phyloP scores from a whole-genome alignment of 2,113 vertebrate species.

The Oreotrochilus melanogaster region DNA sequence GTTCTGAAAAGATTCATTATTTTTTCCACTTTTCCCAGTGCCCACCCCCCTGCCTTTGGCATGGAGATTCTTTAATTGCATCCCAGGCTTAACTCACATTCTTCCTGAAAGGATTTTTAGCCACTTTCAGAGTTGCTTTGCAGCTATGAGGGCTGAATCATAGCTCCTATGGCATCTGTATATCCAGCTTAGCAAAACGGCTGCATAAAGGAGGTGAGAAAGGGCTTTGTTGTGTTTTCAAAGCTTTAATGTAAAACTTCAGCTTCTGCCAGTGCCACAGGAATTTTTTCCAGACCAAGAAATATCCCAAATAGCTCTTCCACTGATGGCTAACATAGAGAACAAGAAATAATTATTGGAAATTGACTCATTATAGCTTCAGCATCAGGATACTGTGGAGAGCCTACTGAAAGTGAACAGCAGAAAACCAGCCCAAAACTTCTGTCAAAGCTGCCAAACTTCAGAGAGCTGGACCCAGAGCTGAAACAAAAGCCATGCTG shows the following conservation, averaged over 20 bases:
- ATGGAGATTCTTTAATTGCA: neutral
- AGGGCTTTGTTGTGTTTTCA: conserved; percentile 9
- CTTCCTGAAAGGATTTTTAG: conserved; percentile 11
- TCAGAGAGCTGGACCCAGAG: neutral
- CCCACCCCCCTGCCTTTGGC: neutral
- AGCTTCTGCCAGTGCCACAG: neutral
- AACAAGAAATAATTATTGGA: neutral
- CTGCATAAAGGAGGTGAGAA: neutral
- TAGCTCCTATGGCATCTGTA: neutral
- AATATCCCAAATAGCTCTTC: neutral
- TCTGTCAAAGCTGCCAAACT: conserved; percentile 12
- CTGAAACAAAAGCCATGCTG: conserved; percentile 12
- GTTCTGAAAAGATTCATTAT: conserved; percentile 15
- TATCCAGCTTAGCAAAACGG: neutral
- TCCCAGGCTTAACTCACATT: neutral
- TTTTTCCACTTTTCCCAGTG: neutral
- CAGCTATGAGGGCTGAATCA: neutral
- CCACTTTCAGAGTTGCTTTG: conserved; percentile 1
- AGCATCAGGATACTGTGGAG: neutral
- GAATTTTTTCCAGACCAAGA: conserved; percentile 26
- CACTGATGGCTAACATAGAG: neutral
- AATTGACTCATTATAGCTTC: neutral
- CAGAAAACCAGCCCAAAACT: neutral
- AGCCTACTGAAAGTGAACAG: neutral
- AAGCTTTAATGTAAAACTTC: neutral